Evolutionary conservation across 2,888 invertebrate genomes (phyloP).

Genomic region (Crepidodera aurea): DNA sequence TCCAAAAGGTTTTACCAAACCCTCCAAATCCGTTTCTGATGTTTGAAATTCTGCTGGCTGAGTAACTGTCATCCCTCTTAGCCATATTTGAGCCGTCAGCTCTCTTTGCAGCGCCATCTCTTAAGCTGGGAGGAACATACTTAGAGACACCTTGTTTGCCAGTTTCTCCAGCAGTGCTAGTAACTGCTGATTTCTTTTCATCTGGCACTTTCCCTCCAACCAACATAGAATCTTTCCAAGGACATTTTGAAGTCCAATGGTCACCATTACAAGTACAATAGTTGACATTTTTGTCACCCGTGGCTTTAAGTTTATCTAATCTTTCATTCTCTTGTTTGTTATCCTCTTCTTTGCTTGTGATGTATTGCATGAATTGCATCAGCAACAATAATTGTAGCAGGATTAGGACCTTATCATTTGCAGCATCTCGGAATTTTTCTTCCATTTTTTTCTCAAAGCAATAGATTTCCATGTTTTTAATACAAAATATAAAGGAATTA

Average conservation of each 20-base stretch:
- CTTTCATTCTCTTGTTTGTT: slow-evolving; percentile 83
- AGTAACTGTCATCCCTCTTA: slow-evolving; percentile 77
- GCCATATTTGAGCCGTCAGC: slow-evolving; percentile 70
- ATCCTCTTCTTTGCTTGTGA: slow-evolving; percentile 87
- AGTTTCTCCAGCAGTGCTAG: slow-evolving; percentile 51
- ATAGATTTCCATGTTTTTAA: slow-evolving; percentile 91
- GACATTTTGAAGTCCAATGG: slow-evolving; percentile 98
- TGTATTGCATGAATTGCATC: slow-evolving; percentile 96
- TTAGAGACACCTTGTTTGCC: slow-evolving; percentile 67
- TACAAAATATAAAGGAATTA: no score
- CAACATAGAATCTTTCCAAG: slow-evolving; percentile 91
- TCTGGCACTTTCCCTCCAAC: slow-evolving; percentile 71
- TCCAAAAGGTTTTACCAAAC: slow-evolving; percentile 93
- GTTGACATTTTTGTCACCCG: slow-evolving; percentile 74
- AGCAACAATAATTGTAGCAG: slow-evolving; percentile 94
- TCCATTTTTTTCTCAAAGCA: slow-evolving; percentile 92
- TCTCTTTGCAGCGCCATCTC: slow-evolving; percentile 81
- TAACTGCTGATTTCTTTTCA: slow-evolving; percentile 63
- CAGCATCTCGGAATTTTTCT: slow-evolving; percentile 94
- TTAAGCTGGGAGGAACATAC: slow-evolving; percentile 88
- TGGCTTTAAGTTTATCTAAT: slow-evolving; percentile 79
- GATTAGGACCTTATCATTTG: slow-evolving; percentile 95
- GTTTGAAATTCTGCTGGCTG: slow-evolving; percentile 96
- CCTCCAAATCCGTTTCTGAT: slow-evolving; percentile 93
- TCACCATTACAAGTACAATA: slow-evolving; percentile 94